Conservation (phyloP, 2,797 vertebrate genomes). For the Xerus rutilus region DNA sequence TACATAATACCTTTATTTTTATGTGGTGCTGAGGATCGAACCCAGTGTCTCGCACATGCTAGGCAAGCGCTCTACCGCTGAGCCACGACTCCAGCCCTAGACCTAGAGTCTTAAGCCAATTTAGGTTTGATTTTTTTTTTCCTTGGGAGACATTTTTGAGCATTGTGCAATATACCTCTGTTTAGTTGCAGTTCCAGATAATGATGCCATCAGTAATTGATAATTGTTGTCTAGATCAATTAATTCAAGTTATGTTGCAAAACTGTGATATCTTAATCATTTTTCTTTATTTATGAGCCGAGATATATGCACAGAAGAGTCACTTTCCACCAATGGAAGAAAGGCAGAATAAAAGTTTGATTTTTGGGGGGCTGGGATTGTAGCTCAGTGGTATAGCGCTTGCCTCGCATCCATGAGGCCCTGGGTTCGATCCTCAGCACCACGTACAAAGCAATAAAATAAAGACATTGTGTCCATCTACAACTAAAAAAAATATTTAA, state of each 20-base stretch:
- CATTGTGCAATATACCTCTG: neutral
- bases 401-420: too few relatives aligned
- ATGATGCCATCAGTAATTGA: neutral
- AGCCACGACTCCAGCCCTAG: too few relatives aligned
- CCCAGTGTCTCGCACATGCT: too few relatives aligned
- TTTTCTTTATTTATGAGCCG: conserved; percentile 42
- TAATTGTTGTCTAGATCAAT: conserved; percentile 6
- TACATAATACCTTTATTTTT: too few relatives aligned
- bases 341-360: conserved; percentile 10
- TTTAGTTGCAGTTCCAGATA: conserved; percentile 35
- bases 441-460: too few relatives aligned
- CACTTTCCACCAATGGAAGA: neutral
- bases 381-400: too few relatives aligned
- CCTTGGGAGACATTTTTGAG: neutral
- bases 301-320: neutral
- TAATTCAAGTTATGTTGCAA: conserved; percentile 36
- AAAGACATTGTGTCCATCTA: too few relatives aligned
- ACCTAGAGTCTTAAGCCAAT: neutral
- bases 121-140: neutral
- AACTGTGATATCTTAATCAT: conserved; percentile 42
- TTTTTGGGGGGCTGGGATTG: neutral
- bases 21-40: too few relatives aligned
- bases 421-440: too few relatives aligned
- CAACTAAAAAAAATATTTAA: too few relatives aligned
- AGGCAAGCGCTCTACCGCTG: too few relatives aligned